Evolutionary conservation across 2,113 vertebrate species (phyloP).

Genomic region (Gavialis gangeticus): DNA sequence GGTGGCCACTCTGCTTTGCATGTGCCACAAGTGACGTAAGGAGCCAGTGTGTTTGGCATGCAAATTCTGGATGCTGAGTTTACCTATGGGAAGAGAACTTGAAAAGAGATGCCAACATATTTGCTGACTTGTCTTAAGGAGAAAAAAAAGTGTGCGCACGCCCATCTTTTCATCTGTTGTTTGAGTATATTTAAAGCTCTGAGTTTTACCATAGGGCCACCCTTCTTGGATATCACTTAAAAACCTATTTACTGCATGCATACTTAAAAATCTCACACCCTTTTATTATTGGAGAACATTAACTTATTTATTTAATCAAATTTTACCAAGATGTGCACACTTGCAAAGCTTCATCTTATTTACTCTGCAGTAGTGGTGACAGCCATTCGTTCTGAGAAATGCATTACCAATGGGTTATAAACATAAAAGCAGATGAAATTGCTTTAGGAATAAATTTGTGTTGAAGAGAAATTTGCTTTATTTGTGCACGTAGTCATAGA

Average conservation of each 20-base stretch:
- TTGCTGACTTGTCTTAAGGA: background rate
- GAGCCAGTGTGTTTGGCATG: no score
- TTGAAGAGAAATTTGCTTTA: background rate
- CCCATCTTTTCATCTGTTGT: background rate
- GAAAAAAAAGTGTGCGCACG: background rate
- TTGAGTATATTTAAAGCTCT: background rate
- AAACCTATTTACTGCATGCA: slow-evolving; percentile 6
- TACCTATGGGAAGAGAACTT: slow-evolving; percentile 3
- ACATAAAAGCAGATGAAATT: slow-evolving; percentile 41
- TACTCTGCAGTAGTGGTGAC: background rate
- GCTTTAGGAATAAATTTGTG: slow-evolving; percentile 18
- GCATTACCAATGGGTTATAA: slow-evolving; percentile 29
- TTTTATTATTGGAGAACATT: slow-evolving; percentile 45
- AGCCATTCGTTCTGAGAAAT: slow-evolving; percentile 8
- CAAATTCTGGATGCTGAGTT: background rate
- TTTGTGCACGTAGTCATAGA: background rate
- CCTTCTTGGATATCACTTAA: slow-evolving; percentile 18
- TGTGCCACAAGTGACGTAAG: no score
- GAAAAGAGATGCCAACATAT: background rate
- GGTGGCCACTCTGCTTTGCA: background rate
- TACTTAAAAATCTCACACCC: slow-evolving; percentile 34
- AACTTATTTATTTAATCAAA: slow-evolving; percentile 70
- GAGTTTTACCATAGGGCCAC: background rate
- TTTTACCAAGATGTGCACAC: background rate
- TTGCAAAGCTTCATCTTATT: background rate